These are phyloP conservation scores for Formicarius rufipectus DNA, from an alignment of 2,113 vertebrate genomes.

Conservation along the genomic window DNA sequence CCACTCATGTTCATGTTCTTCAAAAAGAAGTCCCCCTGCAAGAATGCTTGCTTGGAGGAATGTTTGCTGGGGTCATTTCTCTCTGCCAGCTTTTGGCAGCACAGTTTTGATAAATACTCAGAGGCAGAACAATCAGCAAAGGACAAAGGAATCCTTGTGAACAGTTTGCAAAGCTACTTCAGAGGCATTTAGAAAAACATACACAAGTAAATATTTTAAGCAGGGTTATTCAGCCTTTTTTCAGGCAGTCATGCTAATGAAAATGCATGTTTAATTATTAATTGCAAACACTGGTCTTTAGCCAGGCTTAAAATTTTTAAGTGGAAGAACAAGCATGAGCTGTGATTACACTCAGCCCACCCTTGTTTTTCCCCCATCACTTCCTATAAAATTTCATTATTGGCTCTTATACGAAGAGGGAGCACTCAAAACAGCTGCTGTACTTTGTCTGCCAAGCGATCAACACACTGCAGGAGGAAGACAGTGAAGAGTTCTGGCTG, in stretches of 20 bases:
- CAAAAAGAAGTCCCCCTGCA: neutral
- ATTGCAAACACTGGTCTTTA: neutral
- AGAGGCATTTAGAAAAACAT: neutral
- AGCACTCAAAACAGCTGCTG: conserved; percentile 22
- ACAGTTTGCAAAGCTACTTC: conserved; percentile 4
- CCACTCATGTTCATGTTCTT: neutral
- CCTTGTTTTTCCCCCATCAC: neutral
- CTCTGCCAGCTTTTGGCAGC: conserved; percentile 31
- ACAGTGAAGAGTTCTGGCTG: neutral
- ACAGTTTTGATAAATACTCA: neutral
- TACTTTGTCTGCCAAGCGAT: conserved; percentile 1
- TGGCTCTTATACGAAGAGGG: neutral
- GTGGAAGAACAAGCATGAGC: neutral
- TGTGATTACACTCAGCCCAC: neutral
- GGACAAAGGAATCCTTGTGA: conserved; percentile 1
- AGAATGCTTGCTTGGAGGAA: conserved; percentile 8
- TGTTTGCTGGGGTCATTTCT: too few relatives aligned
- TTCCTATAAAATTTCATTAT: conserved; percentile 17
- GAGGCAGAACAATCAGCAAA: conserved; percentile 25
- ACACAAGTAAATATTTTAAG: conserved; percentile 32
- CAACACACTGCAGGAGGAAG: neutral
- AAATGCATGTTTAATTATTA: neutral
- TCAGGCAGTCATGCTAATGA: neutral
- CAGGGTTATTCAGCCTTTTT: neutral
- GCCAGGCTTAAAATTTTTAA: neutral